phyloP scores from a whole-genome alignment of 2,888 invertebrate species.

The Drosophila silvestris region DNA sequence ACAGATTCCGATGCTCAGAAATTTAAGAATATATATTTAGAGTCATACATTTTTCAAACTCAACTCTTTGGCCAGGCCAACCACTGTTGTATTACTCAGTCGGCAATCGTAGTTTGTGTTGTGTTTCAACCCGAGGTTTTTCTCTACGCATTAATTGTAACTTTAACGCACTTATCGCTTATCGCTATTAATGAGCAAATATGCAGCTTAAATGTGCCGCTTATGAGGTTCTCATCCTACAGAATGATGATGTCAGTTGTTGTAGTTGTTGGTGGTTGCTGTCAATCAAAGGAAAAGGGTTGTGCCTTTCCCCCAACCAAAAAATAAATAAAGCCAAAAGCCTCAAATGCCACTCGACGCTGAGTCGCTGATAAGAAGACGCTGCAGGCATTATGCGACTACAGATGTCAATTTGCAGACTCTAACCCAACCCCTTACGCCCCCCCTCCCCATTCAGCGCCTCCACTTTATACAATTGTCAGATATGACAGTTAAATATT shows the following conservation, averaged over 20 bases:
- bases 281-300: conserved; percentile 79
- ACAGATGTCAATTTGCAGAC: conserved; percentile 37
- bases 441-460: neutral
- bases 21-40: neutral
- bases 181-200: conserved; percentile 82
- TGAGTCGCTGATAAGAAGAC: conserved; percentile 66
- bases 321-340: conserved; percentile 34
- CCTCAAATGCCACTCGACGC: conserved; percentile 70
- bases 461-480: conserved; percentile 57
- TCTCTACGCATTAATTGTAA: conserved; percentile 66
- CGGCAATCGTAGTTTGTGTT: conserved; percentile 41
- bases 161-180: conserved; percentile 76
- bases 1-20: neutral
- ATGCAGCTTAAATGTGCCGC: conserved; percentile 67
- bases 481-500: conserved; percentile 79
- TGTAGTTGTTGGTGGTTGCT: conserved; percentile 48
- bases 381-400: conserved; percentile 46
- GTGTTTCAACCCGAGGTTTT: conserved; percentile 7
- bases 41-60: neutral
- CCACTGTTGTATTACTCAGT: conserved; percentile 28
- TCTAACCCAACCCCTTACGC: neutral
- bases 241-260: conserved; percentile 37
- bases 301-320: conserved; percentile 23
- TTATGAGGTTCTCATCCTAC: conserved; percentile 32
- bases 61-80: no score